Evolutionary conservation across 2,113 vertebrate genomes (phyloP), one percentile per base, ranked within the genome.

Genomic region (Aspidoscelis tigris): DNA sequence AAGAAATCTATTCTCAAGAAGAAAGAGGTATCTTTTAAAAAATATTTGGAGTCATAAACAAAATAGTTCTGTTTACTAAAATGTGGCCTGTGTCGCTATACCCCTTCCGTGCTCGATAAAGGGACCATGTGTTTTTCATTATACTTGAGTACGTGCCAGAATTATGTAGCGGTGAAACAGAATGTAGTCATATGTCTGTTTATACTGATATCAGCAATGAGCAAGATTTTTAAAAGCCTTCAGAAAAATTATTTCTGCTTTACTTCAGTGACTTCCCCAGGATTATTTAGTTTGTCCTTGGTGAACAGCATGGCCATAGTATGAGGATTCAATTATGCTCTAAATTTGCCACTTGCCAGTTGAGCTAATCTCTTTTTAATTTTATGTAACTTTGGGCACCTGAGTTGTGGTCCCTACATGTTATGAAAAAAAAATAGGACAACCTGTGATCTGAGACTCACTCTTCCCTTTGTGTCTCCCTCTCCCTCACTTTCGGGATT

Each of bases 1-100:
- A 99, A 99, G 95, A 99, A 99, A 93, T 96, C 97, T 55, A 98
- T 99, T 81, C 94, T 99, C 76, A 99, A 99, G 97, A 98, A 98
- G 83, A 98, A 99, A 89, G 99, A 99, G 98, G 98, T 99, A 94
- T 1, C 72, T 44, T 18, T 83, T 72, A 43, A 61, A 69, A 58
- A 81, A n/a, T 24, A 39, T 1, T 41, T 53, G 14, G 11, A 14
- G 39, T 4, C 2, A 44, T 26, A 47, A 65, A 64, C 58, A 79
- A 26, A 74, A 24, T 5, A 69, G 18, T 41, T 41, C 33, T 83
- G 22, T 65, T 44, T 11, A 80, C 2, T 22, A 72, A 14, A 80
- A 61, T 11, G 16, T 66, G 14, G 7, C 43, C 68, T 61, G 18
- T 61, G 58, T 83, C 44, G 7, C n/a, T 55, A 53, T 3, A 76